Evolutionary conservation across 2,797 vertebrate genomes (phyloP), one percentile per base, ranked within the genome.

Genomic region (Dicrostonyx torquatus): DNA sequence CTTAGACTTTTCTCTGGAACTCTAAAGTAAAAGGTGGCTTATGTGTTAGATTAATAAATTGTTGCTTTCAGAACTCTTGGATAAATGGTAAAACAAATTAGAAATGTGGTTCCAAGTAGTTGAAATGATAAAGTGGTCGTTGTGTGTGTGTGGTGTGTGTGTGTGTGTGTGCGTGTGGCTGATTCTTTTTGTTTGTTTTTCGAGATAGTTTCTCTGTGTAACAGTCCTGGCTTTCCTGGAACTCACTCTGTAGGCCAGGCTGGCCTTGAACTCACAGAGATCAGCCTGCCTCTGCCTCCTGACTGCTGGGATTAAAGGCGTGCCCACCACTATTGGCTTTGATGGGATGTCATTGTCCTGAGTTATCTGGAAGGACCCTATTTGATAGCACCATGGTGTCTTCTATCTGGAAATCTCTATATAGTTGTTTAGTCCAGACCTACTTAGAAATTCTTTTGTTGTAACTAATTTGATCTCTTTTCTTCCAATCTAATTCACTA

Each of bases 361-460:
- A 77, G 12, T 85, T 79, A 76, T 73, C 58, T 82, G 60, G 82
- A 29, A 62, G 29, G 29, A 60, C 45, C 68, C 9, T 87, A 62
- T 11, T 85, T 86, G n/a, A 6, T 87, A 58, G 24, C 4, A 82
- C 0, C 13, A 4, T 29, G 3, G 24, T 84, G 17, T 66, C 34
- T 90, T 91, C 73, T 90, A 82, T 10, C 14, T 90, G 68, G 29
- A 73, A 37, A 78, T 70, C 50, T 91, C 53, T 91, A 4, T 29
- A 48, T 24, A 48, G 31, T 70, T 91, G 26, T 13, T 34, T 82
- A 90, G 82, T 90, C 48, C 24, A 79, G 13, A 93, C 31, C 43
- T 79, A 79, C 64, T 77, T 93, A 15, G 82, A 95, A 86, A 50
- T 34, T 84, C n/a, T n/a, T 83, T 91, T 87, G 58, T n/a, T 45